These are phyloP conservation scores for Cremastinae sp. DNA, from an alignment of 2,888 invertebrate species.

Conservation along the genomic window DNA sequence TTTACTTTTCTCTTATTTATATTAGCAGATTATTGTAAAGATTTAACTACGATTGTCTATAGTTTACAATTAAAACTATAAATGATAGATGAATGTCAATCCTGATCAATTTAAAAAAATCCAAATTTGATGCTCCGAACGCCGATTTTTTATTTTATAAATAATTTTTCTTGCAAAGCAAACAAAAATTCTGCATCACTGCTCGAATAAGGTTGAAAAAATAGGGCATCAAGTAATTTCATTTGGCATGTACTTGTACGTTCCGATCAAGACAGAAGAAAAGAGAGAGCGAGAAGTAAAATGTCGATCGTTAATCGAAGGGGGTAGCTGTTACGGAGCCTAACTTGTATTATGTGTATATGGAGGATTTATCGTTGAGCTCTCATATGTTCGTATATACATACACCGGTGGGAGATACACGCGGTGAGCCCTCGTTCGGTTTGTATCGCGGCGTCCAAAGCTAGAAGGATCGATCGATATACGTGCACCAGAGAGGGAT, in stretches of 20 bases:
- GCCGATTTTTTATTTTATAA: too few species aligned
- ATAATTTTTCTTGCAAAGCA: too few species aligned
- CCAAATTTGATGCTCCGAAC: too few species aligned
- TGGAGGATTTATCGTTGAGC: constrained; percentile 51
- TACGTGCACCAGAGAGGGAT: constrained; percentile 25
- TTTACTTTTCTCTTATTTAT: too few species aligned
- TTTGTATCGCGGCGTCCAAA: constrained; percentile 3
- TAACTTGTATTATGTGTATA: constrained; percentile 53
- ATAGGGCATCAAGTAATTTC: neutral
- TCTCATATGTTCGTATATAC: constrained; percentile 28
- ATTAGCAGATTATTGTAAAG: too few species aligned
- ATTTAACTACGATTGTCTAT: too few species aligned
- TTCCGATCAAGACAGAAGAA: neutral
- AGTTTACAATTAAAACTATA: too few species aligned
- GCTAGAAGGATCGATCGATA: constrained; percentile 52
- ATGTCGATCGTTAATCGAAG: constrained; percentile 54
- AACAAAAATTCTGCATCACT: too few species aligned
- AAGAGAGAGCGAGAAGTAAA: neutral
- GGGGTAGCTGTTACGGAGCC: constrained; percentile 37
- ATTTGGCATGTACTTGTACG: neutral
- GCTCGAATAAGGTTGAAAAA: too few species aligned
- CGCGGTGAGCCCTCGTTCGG: constrained; percentile 7
- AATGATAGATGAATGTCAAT: too few species aligned
- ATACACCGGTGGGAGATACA: constrained; percentile 34
- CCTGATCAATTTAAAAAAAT: too few species aligned